Evolutionary conservation across 2,113 vertebrate genomes (phyloP), one percentile per base, ranked within the genome.

Genomic region (Gorsachius goisagi): DNA sequence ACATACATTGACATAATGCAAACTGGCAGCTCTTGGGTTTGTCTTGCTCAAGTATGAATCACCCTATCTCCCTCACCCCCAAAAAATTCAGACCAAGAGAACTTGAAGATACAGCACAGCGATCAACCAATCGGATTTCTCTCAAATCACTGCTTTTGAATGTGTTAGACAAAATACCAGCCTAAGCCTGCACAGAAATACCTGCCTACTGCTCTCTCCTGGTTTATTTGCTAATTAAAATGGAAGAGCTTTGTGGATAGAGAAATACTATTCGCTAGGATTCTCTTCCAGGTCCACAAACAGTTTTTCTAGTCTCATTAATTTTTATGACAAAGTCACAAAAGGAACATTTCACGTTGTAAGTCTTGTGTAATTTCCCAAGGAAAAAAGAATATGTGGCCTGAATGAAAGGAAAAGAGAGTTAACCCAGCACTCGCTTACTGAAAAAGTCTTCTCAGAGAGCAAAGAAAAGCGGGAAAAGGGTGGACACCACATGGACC

Each of bases 1-100:
- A 97, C 97, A 97, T 98, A 97, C 97, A 97, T 97, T 98, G 98
- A 98, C 97, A 98, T 98, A 98, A 98, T 96, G 94, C 97, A 98
- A 98, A 97, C 97, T 97, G 97, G 97, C 92, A 98, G 96, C 96
- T 96, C 93, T 95, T 67, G 67, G 91, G 93, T 97, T 91, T 96
- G 94, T 73, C 93, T 90, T 92, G 88, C 74, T 93, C 37, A 89
- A 94, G 83, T 59, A 95, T 97, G 95, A 96, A 89, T 95, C 96
- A 96, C 67, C 16, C 81, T 26, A 81, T 72, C 68, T 90, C 75
- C 5, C 68, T 92, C 79, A 86, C 9, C 89, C 80, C 53, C 15
- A 35, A 92, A 92, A 93, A 64, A 96, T 74, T 76, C 69, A 86
- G 75, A 88, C 45, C 64, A 85, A 80, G 85, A 88, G 45, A 81